phyloP scores from a whole-genome alignment of 2,113 vertebrate species.

The Calyptommatus sinebrachiatus region DNA sequence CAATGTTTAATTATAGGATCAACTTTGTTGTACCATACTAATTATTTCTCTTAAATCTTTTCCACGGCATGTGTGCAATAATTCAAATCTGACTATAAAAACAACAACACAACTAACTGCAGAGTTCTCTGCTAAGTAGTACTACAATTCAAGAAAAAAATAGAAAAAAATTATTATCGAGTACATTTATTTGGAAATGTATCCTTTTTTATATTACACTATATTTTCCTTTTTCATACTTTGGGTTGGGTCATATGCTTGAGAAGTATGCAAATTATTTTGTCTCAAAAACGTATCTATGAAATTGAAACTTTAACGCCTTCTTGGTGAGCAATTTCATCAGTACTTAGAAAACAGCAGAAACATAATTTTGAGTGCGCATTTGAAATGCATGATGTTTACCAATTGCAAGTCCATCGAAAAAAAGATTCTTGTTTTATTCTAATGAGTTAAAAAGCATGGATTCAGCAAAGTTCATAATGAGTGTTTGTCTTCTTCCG shows the following conservation, averaged over 20 bases:
- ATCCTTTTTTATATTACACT: neutral
- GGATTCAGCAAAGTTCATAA: constrained; percentile 3
- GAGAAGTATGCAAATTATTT: neutral
- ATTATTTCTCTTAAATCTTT: neutral
- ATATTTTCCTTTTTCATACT: constrained; percentile 17
- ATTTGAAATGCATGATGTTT: neutral
- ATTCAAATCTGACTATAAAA: constrained; percentile 3
- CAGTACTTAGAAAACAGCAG: neutral
- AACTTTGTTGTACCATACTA: neutral
- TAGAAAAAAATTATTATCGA: constrained; percentile 23
- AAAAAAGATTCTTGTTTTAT: neutral
- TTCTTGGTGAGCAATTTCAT: neutral
- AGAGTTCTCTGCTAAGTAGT: neutral
- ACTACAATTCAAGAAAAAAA: constrained; percentile 1
- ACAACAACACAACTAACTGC: neutral
- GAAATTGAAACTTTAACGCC: neutral
- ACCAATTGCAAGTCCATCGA: neutral
- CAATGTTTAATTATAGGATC: neutral
- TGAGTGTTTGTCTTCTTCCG: constrained; percentile 1
- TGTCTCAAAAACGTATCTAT: neutral
- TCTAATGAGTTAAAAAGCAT: constrained; percentile 10
- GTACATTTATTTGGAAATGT: neutral
- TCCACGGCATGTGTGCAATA: neutral
- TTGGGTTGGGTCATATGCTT: neutral
- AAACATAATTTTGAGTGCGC: neutral